Conservation (phyloP, 1,140 invertebrate species). For the Harlomillsia oculata region DNA sequence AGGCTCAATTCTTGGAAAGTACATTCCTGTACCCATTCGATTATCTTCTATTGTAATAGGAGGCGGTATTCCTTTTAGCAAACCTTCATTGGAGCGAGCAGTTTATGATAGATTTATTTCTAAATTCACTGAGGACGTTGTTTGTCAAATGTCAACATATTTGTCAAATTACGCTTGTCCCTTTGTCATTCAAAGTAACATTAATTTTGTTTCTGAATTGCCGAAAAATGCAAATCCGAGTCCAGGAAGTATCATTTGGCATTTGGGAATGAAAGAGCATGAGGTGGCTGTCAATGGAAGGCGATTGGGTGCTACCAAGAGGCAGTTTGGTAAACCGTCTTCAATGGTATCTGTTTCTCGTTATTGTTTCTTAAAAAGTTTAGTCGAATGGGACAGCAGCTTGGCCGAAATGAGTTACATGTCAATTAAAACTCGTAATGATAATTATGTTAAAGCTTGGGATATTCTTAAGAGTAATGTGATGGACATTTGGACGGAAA, state of each 20-base stretch:
- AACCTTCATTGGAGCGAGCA: constrained; percentile 24
- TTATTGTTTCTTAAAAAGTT: too few relatives aligned
- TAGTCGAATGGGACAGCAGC: too few relatives aligned
- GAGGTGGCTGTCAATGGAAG: constrained; percentile 67
- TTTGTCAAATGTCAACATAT: constrained; percentile 22
- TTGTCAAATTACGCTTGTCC: constrained; percentile 30
- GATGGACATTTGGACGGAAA: too few relatives aligned
- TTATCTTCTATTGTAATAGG: constrained; percentile 62
- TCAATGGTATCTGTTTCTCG: constrained; percentile 51
- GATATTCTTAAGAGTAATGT: too few relatives aligned
- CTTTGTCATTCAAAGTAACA: constrained; percentile 38
- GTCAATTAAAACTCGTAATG: too few relatives aligned
- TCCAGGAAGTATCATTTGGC: constrained; percentile 37
- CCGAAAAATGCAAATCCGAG: constrained; percentile 20
- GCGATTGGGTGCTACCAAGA: constrained; percentile 70
- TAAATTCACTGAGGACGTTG: neutral
- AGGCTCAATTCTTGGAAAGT: constrained; percentile 61
- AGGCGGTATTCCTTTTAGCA: constrained; percentile 42
- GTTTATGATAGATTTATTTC: constrained; percentile 29
- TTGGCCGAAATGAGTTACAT: too few relatives aligned
- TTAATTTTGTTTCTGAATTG: constrained; percentile 37
- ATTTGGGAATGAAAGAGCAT: constrained; percentile 36
- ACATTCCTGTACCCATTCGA: constrained; percentile 59
- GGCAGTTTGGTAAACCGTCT: constrained; percentile 47
- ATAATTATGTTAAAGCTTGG: too few relatives aligned